phyloP scores from a whole-genome alignment of 2,113 vertebrate species.

The Himantopus leucocephalus region DNA sequence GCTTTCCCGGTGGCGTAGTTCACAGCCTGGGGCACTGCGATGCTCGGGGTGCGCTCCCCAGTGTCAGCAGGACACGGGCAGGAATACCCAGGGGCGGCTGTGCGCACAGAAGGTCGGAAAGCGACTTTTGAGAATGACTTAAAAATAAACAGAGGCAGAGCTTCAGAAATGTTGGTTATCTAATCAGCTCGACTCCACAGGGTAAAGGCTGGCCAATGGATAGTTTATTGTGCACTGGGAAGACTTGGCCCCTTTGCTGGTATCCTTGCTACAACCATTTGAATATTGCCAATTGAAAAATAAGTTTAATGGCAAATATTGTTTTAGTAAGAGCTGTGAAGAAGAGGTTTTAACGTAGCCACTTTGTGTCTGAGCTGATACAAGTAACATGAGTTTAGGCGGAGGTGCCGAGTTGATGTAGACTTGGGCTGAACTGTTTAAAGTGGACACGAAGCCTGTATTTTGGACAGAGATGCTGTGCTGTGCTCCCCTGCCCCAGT shows the following conservation, averaged over 20 bases:
- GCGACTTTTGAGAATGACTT: not conserved
- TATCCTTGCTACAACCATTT: not conserved
- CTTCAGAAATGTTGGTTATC: not conserved
- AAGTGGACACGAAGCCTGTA: not conserved
- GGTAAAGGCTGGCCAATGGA: rapidly evolving
- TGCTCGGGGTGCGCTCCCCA: not conserved
- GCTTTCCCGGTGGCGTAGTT: rapidly evolving
- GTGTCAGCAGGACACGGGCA: not conserved
- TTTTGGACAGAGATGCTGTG: not conserved
- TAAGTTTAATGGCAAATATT: not conserved
- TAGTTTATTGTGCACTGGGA: not conserved
- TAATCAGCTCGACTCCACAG: rapidly evolving
- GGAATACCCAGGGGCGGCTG: not conserved
- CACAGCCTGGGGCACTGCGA: not conserved
- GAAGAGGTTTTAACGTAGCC: not conserved
- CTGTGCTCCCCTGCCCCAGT: not conserved
- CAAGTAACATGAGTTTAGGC: not conserved
- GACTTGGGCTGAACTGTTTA: not conserved
- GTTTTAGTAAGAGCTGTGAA: not conserved
- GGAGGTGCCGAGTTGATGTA: rapidly evolving
- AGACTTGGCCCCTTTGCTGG: not conserved
- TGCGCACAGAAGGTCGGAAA: not conserved
- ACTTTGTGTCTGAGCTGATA: not conserved
- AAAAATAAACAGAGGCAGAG: not conserved
- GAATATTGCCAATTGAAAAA: not conserved